These are phyloP conservation scores for Mycogona germanica DNA, from an alignment of 2,888 invertebrate species.

Conservation along the genomic window DNA sequence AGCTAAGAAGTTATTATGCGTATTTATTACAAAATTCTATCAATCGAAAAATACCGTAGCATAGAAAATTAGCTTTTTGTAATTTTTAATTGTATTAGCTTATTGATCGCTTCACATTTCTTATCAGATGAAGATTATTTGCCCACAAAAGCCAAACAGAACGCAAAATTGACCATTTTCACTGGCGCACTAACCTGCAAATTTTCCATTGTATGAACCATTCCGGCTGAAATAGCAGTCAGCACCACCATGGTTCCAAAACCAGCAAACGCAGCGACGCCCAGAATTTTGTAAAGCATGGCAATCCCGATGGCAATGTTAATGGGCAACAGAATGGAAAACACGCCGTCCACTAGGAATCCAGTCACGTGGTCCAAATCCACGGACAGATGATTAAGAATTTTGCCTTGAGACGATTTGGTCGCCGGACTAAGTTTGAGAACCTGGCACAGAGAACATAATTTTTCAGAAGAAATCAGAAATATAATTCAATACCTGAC, in stretches of 20 bases:
- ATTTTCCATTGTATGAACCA: not conserved
- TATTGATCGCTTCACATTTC: too few species aligned
- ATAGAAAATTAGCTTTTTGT: too few species aligned
- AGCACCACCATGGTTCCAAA: conserved; percentile 68
- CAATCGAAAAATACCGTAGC: too few species aligned
- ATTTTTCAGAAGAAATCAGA: too few species aligned
- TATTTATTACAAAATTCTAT: too few species aligned
- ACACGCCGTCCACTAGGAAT: conserved; percentile 66
- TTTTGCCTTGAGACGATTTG: too few species aligned
- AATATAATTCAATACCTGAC: too few species aligned
- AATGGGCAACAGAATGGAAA: conserved; percentile 74
- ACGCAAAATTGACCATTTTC: not conserved
- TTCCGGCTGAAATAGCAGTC: not conserved
- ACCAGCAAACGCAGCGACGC: conserved; percentile 80
- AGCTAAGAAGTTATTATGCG: too few species aligned
- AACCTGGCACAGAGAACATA: too few species aligned
- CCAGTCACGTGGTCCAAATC: conserved; percentile 83
- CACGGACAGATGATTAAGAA: conserved; percentile 83
- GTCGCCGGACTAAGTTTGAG: too few species aligned
- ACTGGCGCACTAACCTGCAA: not conserved
- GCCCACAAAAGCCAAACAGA: not conserved
- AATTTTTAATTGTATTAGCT: too few species aligned
- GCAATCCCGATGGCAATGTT: conserved; percentile 75
- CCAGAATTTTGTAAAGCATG: conserved; percentile 70
- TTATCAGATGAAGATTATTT: not conserved